A percentile compares a stretch with the other conserved stretches of the same genome.
These are phyloP conservation scores for Pheosia tremula DNA, from an alignment of 2,888 invertebrate genomes.

Conservation along the genomic window DNA sequence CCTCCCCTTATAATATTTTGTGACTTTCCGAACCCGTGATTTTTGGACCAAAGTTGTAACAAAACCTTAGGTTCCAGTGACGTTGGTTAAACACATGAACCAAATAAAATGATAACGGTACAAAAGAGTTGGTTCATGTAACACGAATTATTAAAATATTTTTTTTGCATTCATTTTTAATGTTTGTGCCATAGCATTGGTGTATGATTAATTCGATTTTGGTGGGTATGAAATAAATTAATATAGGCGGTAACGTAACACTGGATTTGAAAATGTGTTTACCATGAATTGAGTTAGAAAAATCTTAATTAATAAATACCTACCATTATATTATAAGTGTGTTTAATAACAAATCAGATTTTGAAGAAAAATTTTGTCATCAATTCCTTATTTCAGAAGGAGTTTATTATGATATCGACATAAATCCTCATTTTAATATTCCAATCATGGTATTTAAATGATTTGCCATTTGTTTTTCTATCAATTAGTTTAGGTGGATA, in stretches of 20 bases:
- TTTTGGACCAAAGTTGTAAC: no score
- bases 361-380: neutral
- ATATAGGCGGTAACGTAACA: constrained; percentile 23
- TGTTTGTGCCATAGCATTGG: constrained; percentile 40
- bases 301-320: neutral
- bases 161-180: constrained; percentile 14
- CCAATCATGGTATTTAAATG: constrained; percentile 4
- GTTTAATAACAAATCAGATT: constrained; percentile 2
- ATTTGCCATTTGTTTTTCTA: neutral
- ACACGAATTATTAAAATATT: neutral
- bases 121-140: neutral
- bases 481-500: constrained; percentile 10
- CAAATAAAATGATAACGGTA: neutral
- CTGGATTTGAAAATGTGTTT: constrained; percentile 1
- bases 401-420: neutral
- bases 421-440: neutral
- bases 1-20: no score
- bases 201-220: constrained; percentile 12
- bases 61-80: no score
- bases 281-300: neutral
- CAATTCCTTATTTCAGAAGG: neutral
- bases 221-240: constrained; percentile 28
- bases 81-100: neutral
- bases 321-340: neutral
- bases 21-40: no score